A percentile compares a stretch with the other conserved stretches of the same genome.
Evolutionary conservation across 2,797 vertebrate genomes (phyloP).

Genomic region (Sebastes vulpes): DNA sequence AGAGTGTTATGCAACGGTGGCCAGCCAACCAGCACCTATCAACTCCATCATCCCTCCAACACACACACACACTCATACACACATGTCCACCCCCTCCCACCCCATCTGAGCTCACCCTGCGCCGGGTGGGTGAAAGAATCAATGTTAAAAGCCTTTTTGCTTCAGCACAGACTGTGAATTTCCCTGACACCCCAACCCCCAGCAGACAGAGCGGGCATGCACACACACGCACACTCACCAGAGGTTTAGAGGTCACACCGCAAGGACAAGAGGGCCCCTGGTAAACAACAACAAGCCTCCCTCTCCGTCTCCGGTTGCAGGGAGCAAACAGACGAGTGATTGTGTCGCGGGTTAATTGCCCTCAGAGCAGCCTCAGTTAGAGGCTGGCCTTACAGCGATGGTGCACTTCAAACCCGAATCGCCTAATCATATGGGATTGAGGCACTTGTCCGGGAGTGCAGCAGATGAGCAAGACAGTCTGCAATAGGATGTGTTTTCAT

Average conservation of each 20-base stretch:
- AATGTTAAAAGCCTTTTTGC: conserved; percentile 89
- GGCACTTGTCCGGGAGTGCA: conserved; percentile 57
- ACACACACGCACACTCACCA: conserved; percentile 31
- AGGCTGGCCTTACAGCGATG: conserved; percentile 13
- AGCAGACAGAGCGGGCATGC: conserved; percentile 40
- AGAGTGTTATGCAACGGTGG: conserved; percentile 56
- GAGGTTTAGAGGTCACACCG: conserved; percentile 81
- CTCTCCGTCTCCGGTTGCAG: conserved; percentile 7
- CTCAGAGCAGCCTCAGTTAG: conserved; percentile 28
- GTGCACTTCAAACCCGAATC: conserved; percentile 59
- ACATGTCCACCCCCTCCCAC: conserved; percentile 24
- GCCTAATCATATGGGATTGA: conserved; percentile 54
- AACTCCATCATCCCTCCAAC: conserved; percentile 36
- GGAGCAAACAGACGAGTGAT: conserved; percentile 39
- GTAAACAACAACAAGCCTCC: conserved; percentile 71
- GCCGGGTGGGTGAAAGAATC: conserved; percentile 76
- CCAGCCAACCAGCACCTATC: conserved; percentile 37
- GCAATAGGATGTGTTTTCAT: conserved; percentile 56
- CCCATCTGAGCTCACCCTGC: conserved; percentile 42
- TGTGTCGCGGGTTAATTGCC: conserved; percentile 62
- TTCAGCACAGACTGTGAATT: conserved; percentile 75
- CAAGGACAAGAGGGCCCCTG: conserved; percentile 76
- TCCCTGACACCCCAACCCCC: conserved; percentile 68
- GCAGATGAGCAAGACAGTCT: conserved; percentile 48
- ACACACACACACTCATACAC: background rate